Evolutionary conservation across 2,797 vertebrate species (phyloP), one percentile per base, ranked within the genome.

Genomic region (Megaceryle alcyon): DNA sequence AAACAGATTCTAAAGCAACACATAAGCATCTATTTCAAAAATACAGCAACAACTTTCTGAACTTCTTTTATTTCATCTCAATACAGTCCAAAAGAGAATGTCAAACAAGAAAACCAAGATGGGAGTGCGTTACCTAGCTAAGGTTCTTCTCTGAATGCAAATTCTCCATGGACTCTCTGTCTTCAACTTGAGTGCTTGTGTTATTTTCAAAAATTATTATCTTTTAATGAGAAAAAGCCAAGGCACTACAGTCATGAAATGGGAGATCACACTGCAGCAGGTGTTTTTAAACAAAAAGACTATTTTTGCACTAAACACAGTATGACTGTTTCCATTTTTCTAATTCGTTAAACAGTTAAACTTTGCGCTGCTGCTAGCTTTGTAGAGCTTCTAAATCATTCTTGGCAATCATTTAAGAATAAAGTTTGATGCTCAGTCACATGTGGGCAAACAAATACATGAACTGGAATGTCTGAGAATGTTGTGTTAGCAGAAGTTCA

Each of bases 241-340:
- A 79, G 69, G n/a, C 7, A 51, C 35, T 61, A 26, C 13, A 73
- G 54, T 25, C 12, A 75, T 19, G 57, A 70, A 86, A 63, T 21
- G 5, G 56, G 77, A 96, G 78, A 79, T 66, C 56, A 54, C 56
- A 82, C 54, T 37, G 56, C 19, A 33, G 28, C 17, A 76, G 43
- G 59, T 82, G 59, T 88, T 79, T 92, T 76, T 57, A 86, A 86
- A 92, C 57, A 86, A 75, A 72, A 93, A 76, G 57, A 73, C n/a
- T 9, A 39, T 79, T 88, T 51, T 59, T 57, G n/a, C 18, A 59
- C 49, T 66, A 77, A 82, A 86, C 22, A n/a, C 8, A 92, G 88
- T 88, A 76, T 84, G 41, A 82, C 41, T 72, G 7, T 44, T 88
- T 33, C 46, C 37, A 49, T 92, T 90, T 57, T 81, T 70, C 68